These are phyloP conservation scores for Aporophyla lueneburgensis DNA, from an alignment of 2,888 invertebrate species.

Conservation along the genomic window DNA sequence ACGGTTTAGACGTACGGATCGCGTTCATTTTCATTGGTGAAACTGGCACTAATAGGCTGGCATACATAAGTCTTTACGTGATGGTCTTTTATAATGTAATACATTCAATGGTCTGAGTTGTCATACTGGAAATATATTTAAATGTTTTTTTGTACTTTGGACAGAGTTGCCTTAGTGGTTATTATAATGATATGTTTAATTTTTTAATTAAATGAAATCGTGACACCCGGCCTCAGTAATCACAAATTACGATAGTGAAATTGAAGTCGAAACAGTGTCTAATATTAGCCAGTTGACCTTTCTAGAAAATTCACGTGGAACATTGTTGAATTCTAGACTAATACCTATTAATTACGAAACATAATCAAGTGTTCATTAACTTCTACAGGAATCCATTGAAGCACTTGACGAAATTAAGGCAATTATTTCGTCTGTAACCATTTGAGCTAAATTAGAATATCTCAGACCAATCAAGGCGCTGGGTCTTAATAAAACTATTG, in stretches of 20 bases:
- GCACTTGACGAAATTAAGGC: constrained; percentile 26
- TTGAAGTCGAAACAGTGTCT: neutral
- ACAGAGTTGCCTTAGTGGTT: too few species aligned
- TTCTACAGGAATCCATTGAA: constrained; percentile 26
- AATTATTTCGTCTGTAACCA: constrained; percentile 29
- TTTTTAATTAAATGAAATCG: too few species aligned
- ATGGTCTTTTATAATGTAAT: neutral
- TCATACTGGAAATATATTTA: too few species aligned
- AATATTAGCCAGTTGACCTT: neutral
- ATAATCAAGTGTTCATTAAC: constrained; percentile 30
- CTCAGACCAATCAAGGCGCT: constrained; percentile 12
- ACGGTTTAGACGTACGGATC: too few species aligned
- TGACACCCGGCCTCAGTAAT: too few species aligned
- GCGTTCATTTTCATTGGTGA: too few species aligned
- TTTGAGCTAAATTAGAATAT: constrained; percentile 19
- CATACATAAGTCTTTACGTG: neutral
- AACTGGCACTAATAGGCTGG: neutral
- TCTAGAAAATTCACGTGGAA: neutral
- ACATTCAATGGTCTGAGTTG: too few species aligned
- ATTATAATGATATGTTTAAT: too few species aligned
- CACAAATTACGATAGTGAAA: too few species aligned
- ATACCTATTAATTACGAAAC: constrained; percentile 23
- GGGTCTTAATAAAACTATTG: constrained; percentile 22
- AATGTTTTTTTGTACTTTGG: too few species aligned
- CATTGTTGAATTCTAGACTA: neutral